Base-by-base conservation (phyloP, 2,113 vertebrate genomes). In the Alosa alosa region DNA sequence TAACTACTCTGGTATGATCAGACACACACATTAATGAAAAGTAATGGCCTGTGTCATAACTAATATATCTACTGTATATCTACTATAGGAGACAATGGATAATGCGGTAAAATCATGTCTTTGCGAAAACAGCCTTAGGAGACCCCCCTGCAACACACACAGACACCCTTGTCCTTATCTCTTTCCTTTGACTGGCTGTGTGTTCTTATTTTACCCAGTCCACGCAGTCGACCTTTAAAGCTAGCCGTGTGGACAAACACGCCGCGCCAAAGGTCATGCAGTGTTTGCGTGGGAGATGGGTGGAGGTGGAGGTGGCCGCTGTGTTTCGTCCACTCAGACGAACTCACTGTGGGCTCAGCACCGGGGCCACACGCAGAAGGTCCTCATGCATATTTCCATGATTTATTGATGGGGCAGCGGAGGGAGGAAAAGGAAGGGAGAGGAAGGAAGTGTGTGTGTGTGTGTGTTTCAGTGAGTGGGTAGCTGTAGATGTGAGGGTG, bases 141-240 rank as follows among this genome's bases (percentile, higher is more conserved):
- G 17, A 55, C 52, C 47, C 47, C 47, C 47, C 47, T 13, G 9
- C 47, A 49, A 60, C 55, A 60, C 55, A 60, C 60, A 68, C 60
- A 72, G 10, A 72, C 64, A 25, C 13, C 1, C 25, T 72, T 72
- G n/a, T 72, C 9, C 64, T 31, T 11, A 36, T 72, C 64, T 72
- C 64, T 10, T 36, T 8, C 25, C 31, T 72, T 17, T 1, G 31
- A 11, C 64, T 72, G n/a, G 20, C n/a, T 8, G 6, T 25, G 25
- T 72, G 64, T 72, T 31, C 25, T 72, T 72, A 72, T 72, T 72
- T 72, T 25, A 36, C 7, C n/a, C 64, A 72, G 64, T 72, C 64
- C 64, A 36, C 64, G 64, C n/a, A 72, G 64, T 72, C 9, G 64
- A 72, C 64, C 64, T 72, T 72, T 72, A 72, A 72, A 72, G 64